These are phyloP conservation scores for Xanthia icteritia DNA, from an alignment of 2,888 invertebrate species.

Conservation along the genomic window DNA sequence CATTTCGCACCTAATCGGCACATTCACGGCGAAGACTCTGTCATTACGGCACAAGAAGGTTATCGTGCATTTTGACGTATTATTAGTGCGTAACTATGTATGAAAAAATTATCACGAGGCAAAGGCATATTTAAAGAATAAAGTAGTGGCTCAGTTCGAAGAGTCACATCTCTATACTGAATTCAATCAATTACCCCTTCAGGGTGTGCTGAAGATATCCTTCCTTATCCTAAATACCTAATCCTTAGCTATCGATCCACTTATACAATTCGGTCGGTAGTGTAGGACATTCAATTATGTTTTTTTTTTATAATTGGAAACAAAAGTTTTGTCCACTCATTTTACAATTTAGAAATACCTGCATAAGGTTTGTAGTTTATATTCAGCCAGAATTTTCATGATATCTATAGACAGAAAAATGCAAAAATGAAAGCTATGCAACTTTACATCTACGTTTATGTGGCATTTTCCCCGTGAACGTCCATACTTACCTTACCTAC, in stretches of 20 bases:
- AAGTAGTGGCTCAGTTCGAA: background rate
- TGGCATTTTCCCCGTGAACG: background rate
- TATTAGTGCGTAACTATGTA: slow-evolving; percentile 20
- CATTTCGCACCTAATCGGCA: slow-evolving; percentile 36
- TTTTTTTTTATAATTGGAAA: background rate
- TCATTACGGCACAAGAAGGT: slow-evolving; percentile 32
- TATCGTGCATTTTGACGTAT: slow-evolving; percentile 13
- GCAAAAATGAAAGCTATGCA: background rate
- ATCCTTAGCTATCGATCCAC: background rate
- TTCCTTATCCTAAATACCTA: background rate
- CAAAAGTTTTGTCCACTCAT: background rate
- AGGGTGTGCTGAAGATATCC: background rate
- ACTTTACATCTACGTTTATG: background rate
- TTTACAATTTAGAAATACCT: background rate
- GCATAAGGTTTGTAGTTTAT: background rate
- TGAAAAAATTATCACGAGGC: background rate
- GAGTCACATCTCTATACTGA: background rate
- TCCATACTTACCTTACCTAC: background rate
- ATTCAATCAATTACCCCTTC: background rate
- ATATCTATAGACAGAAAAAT: background rate
- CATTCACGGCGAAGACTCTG: slow-evolving; percentile 15
- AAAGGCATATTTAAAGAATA: background rate
- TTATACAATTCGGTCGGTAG: background rate
- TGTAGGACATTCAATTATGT: background rate
- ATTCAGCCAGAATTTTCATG: background rate